A percentile compares a stretch with the other conserved stretches of the same genome.
Conservation (phyloP, 1,140 invertebrate genomes). For the Drosophila ogumai region DNA sequence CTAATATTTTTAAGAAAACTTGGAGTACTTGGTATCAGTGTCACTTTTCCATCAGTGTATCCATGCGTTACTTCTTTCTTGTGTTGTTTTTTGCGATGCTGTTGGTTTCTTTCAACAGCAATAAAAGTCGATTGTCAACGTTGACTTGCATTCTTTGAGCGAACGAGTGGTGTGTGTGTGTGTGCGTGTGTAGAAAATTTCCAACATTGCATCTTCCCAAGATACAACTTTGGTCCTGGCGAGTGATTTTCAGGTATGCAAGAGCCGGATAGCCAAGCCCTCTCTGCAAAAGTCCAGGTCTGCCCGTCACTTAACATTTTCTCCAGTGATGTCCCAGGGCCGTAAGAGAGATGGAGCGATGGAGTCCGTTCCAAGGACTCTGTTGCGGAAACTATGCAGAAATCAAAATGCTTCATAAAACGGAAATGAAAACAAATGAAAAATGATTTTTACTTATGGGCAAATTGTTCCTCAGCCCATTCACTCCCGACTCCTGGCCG, state of each 20-base stretch:
- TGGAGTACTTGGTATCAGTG: not conserved
- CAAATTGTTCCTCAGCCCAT: conserved; percentile 53
- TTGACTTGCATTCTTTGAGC: conserved; percentile 56
- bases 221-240: conserved; percentile 25
- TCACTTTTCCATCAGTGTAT: not conserved
- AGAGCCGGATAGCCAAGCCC: conserved; percentile 15
- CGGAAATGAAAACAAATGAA: conserved; percentile 82
- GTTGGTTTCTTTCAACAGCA: conserved; percentile 60
- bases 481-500: conserved; percentile 2
- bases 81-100: conserved; percentile 11
- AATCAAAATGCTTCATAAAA: conserved; percentile 78
- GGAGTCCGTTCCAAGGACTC: conserved; percentile 3
- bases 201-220: conserved; percentile 26
- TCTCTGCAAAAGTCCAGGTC: conserved; percentile 12
- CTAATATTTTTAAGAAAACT: not conserved
- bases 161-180: conserved; percentile 22
- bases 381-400: conserved; percentile 55
- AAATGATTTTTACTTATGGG: conserved; percentile 78
- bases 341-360: not conserved
- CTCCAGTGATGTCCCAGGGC: conserved; percentile 40
- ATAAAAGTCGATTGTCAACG: conserved; percentile 78
- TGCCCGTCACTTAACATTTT: conserved; percentile 72
- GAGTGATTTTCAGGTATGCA: conserved; percentile 55
- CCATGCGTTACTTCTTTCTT: conserved; percentile 5
- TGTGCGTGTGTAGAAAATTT: conserved; percentile 31